Evolutionary conservation across 2,113 vertebrate genomes (phyloP).

Genomic region (Engystomops pustulosus): DNA sequence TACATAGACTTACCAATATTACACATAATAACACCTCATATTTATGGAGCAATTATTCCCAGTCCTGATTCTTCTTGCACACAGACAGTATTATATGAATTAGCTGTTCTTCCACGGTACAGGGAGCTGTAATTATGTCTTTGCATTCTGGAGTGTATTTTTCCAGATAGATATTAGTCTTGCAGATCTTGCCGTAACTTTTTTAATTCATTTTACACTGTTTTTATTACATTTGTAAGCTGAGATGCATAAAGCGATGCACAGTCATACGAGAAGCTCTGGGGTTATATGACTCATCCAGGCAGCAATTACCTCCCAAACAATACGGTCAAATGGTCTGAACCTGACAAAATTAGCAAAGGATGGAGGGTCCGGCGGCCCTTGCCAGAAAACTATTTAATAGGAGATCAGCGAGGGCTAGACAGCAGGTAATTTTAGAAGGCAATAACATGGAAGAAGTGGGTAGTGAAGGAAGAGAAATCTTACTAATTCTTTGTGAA

Average conservation of each 20-base stretch:
- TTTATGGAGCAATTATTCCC: neutral
- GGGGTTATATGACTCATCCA: slow-evolving; percentile 53
- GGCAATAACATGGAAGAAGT: slow-evolving; percentile 42
- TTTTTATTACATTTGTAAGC: slow-evolving; percentile 58
- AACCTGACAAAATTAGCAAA: slow-evolving; percentile 53
- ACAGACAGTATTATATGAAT: neutral
- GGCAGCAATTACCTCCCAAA: slow-evolving; percentile 55
- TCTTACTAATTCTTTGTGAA: slow-evolving; percentile 48
- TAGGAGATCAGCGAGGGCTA: slow-evolving; percentile 45
- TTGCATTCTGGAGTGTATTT: slow-evolving; percentile 14
- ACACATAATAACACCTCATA: neutral
- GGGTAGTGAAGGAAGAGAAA: slow-evolving; percentile 47
- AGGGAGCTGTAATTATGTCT: slow-evolving; percentile 32
- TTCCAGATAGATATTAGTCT: slow-evolving; percentile 21
- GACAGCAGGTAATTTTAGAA: slow-evolving; percentile 59
- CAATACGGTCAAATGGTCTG: slow-evolving; percentile 55
- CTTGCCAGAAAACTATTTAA: slow-evolving; percentile 53
- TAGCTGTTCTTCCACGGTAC: neutral
- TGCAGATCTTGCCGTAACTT: slow-evolving; percentile 36
- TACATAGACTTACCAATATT: neutral
- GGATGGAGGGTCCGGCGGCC: slow-evolving; percentile 41
- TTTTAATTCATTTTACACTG: slow-evolving; percentile 55
- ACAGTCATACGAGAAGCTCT: slow-evolving; percentile 38
- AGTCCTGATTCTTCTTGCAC: neutral
- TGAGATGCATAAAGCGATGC: slow-evolving; percentile 48